Evolutionary conservation across 2,888 invertebrate genomes (phyloP).

Genomic region (Nephrotoma appendiculata): DNA sequence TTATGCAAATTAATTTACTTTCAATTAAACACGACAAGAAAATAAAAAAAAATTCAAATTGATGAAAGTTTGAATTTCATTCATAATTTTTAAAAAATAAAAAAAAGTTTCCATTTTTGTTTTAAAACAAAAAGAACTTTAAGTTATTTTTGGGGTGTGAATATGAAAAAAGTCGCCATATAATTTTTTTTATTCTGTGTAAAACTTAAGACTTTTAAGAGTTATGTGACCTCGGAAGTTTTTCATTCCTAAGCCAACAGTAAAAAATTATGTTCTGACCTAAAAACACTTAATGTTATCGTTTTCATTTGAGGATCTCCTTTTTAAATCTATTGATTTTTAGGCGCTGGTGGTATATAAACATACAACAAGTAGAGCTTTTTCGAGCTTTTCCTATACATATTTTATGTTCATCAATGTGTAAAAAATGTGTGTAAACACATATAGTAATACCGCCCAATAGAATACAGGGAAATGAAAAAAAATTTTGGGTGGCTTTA

Average conservation of each 20-base stretch:
- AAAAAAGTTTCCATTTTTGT: background rate
- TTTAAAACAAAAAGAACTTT: background rate
- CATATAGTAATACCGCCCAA: background rate
- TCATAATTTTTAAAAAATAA: background rate
- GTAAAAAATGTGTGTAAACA: background rate
- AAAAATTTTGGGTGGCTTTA: slow-evolving; percentile 1
- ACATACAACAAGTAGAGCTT: background rate
- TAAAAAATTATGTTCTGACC: background rate
- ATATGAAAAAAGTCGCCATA: background rate
- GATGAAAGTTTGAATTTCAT: background rate
- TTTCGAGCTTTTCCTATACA: background rate
- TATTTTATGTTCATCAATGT: background rate
- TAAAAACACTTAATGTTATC: background rate
- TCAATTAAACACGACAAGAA: background rate
- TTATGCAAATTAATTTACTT: background rate
- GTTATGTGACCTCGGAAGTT: background rate
- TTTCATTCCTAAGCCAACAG: background rate
- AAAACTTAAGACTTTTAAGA: background rate
- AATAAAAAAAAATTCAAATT: background rate
- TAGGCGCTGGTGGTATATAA: background rate
- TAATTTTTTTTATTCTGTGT: background rate
- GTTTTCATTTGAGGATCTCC: background rate
- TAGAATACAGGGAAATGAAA: background rate
- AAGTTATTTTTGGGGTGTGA: background rate
- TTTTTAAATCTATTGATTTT: background rate